phyloP scores from a whole-genome alignment of 2,113 vertebrate genomes.

The Geothlypis trichas region DNA sequence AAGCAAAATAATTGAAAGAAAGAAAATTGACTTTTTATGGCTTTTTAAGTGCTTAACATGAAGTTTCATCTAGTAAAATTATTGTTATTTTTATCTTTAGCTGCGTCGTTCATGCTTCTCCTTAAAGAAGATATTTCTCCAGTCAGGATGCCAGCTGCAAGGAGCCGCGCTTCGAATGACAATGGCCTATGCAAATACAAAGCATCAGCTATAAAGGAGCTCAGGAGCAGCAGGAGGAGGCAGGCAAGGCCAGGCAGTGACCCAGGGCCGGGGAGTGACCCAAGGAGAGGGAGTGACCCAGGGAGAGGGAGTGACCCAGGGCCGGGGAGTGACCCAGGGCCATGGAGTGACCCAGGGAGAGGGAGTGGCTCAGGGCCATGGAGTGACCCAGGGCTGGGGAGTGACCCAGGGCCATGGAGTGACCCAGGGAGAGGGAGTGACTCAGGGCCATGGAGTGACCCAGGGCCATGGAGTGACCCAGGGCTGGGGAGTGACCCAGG shows the following conservation, averaged over 20 bases:
- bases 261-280: too few relatives aligned
- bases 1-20: constrained; percentile 68
- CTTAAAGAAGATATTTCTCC: constrained; percentile 53
- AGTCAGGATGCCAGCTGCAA: constrained; percentile 67
- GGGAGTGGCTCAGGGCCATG: too few relatives aligned
- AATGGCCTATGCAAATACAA: constrained; percentile 58
- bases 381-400: background rate
- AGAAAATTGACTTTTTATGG: constrained; percentile 69
- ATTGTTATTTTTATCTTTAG: constrained; percentile 72
- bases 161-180: constrained; percentile 57
- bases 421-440: background rate
- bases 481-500: too few relatives aligned
- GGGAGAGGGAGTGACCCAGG: background rate
- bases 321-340: background rate
- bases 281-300: too few relatives aligned
- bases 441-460: too few relatives aligned
- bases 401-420: background rate
- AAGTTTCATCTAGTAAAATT: constrained; percentile 68
- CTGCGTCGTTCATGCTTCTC: constrained; percentile 41
- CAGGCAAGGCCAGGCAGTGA: background rate
- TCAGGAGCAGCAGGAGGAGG: background rate
- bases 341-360: too few relatives aligned
- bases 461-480: background rate
- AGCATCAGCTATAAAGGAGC: background rate
- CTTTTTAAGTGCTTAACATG: constrained; percentile 70